These are phyloP conservation scores for Agrochola lychnidis DNA, from an alignment of 2,888 invertebrate species.

Conservation along the genomic window DNA sequence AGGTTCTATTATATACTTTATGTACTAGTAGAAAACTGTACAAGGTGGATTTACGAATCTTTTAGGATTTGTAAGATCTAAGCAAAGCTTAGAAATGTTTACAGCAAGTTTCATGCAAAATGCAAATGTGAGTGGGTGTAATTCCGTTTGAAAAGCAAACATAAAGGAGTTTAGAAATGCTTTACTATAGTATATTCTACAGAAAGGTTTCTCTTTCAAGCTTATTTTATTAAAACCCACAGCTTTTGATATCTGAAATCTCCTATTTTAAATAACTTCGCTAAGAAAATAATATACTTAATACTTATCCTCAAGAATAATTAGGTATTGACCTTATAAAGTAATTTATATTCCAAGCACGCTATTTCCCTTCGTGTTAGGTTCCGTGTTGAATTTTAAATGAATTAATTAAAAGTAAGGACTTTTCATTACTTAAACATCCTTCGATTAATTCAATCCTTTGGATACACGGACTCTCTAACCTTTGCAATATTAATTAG, in stretches of 20 bases:
- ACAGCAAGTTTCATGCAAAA: background rate
- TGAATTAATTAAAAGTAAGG: slow-evolving; percentile 50
- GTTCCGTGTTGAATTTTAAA: slow-evolving; percentile 47
- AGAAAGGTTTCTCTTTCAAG: background rate
- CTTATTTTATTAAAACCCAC: background rate
- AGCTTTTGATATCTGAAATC: background rate
- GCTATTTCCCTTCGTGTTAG: slow-evolving; percentile 17
- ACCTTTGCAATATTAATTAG: slow-evolving; percentile 22
- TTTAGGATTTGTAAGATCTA: background rate
- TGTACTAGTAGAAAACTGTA: background rate
- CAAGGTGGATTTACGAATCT: background rate
- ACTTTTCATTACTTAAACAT: slow-evolving; percentile 40
- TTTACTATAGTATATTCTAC: background rate
- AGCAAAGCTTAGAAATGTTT: slow-evolving; percentile 2
- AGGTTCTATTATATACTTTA: background rate
- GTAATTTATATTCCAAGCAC: slow-evolving; percentile 46
- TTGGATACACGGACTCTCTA: slow-evolving; percentile 25
- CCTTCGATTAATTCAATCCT: slow-evolving; percentile 51
- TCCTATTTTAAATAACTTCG: background rate
- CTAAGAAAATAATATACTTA: background rate
- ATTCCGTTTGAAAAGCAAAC: slow-evolving; percentile 8
- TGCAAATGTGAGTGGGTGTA: slow-evolving; percentile 1
- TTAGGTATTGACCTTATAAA: slow-evolving; percentile 5
- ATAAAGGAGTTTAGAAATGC: slow-evolving; percentile 14
- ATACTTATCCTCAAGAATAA: background rate